Evolutionary conservation across 2,888 invertebrate species (phyloP).

Genomic region (Mechanitis messenoides): DNA sequence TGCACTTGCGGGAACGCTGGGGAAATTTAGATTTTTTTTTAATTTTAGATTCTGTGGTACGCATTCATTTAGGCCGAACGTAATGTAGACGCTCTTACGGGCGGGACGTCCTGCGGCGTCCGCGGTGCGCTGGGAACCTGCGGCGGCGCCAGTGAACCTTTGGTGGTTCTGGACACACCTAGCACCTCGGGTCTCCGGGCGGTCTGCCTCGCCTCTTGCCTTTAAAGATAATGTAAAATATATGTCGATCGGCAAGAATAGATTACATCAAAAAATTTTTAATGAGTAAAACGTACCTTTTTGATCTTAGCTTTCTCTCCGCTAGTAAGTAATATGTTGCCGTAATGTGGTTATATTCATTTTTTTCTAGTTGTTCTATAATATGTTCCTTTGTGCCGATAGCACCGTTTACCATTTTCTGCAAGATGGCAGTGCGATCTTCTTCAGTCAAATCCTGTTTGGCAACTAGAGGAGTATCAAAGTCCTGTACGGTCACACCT

Average conservation of each 20-base stretch:
- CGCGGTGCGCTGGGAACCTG: conserved; percentile 72
- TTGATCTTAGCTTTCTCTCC: conserved; percentile 90
- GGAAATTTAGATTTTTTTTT: conserved; percentile 1
- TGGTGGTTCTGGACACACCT: conserved; percentile 48
- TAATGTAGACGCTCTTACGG: conserved; percentile 60
- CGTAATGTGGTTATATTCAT: conserved; percentile 98
- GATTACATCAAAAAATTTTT: neutral
- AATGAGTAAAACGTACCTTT: conserved; percentile 69
- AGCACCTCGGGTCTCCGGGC: conserved; percentile 59
- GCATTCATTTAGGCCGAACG: neutral
- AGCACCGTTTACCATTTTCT: conserved; percentile 96
- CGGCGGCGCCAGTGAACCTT: conserved; percentile 56
- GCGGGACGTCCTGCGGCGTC: conserved; percentile 81
- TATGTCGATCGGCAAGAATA: too few species aligned
- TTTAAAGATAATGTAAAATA: conserved; percentile 17
- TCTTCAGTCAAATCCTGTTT: conserved; percentile 93
- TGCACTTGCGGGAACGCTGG: conserved; percentile 88
- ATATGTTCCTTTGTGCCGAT: conserved; percentile 97
- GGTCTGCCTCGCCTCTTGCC: conserved; percentile 44
- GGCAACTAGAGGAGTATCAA: conserved; percentile 88
- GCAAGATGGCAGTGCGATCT: conserved; percentile 92
- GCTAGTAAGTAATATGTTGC: conserved; percentile 98
- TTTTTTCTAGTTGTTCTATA: conserved; percentile 92
- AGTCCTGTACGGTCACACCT: conserved; percentile 73
- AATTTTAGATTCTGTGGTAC: neutral